A percentile compares a stretch with the other conserved stretches of the same genome.
Evolutionary conservation across 2,888 invertebrate genomes (phyloP).

Genomic region (Argyra leucocephala): DNA sequence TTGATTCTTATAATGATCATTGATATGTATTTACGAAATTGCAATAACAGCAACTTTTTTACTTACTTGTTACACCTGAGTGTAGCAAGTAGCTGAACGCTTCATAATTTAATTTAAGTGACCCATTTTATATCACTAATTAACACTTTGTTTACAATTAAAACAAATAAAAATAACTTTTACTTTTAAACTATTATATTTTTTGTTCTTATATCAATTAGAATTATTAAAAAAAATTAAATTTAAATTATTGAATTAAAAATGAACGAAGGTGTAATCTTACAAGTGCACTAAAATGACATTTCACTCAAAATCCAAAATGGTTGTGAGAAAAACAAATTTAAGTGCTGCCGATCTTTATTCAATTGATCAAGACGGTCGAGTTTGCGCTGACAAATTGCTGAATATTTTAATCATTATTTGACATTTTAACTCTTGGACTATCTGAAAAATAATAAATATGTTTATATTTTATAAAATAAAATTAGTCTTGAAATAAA

Average conservation of each 20-base stretch:
- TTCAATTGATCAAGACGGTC: not conserved
- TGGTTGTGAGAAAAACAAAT: not conserved
- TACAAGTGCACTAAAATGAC: not conserved
- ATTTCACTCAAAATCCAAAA: not conserved
- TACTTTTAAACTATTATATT: not conserved
- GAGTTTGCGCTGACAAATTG: constrained; percentile 2
- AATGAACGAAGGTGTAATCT: not conserved
- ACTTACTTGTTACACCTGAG: not conserved
- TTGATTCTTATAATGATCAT: not conserved
- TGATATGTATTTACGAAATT: not conserved
- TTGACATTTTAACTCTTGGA: not conserved
- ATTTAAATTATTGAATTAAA: not conserved
- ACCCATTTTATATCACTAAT: not conserved
- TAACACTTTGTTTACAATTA: not conserved
- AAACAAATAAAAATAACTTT: not conserved
- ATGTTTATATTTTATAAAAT: not conserved
- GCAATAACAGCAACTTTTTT: not conserved
- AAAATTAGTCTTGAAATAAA: not conserved
- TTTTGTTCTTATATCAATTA: not conserved
- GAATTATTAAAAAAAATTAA: not conserved
- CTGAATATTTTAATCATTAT: not conserved
- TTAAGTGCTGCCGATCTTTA: not conserved
- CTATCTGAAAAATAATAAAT: not conserved
- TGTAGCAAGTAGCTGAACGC: not conserved
- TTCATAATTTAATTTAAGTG: not conserved